phyloP scores from a whole-genome alignment of 1,140 invertebrate species.

The Drosophila parvula region DNA sequence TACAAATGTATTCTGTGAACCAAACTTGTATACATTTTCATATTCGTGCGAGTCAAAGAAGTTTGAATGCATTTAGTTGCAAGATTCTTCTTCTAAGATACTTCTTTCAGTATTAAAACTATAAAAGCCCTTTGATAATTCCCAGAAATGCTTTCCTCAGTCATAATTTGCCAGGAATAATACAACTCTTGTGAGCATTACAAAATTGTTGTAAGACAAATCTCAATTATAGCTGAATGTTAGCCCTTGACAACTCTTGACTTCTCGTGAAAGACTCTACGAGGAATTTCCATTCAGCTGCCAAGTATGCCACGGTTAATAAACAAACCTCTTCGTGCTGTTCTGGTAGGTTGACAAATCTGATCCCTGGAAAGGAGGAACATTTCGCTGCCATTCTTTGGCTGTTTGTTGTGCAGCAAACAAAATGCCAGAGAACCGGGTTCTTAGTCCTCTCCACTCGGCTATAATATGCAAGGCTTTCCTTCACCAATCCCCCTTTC shows the following conservation, averaged over 20 bases:
- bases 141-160: not conserved
- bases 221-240: conserved; percentile 9
- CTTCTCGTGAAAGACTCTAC: not conserved
- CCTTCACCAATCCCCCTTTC: not conserved
- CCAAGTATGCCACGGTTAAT: conserved; percentile 39
- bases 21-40: not conserved
- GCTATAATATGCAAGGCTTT: conserved; percentile 36
- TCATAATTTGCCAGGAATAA: not conserved
- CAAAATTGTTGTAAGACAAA: conserved; percentile 3
- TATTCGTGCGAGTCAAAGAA: not conserved
- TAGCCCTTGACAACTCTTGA: conserved; percentile 3
- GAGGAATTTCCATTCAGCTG: conserved; percentile 20
- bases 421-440: conserved; percentile 19
- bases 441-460: conserved; percentile 5
- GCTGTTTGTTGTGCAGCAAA: conserved; percentile 22
- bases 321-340: conserved; percentile 24
- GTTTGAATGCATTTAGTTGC: not conserved
- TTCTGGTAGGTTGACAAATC: conserved; percentile 21
- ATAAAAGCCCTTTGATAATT: not conserved
- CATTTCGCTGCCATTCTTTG: conserved; percentile 38
- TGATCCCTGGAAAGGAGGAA: conserved; percentile 5
- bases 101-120: no score
- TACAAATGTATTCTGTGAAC: not conserved
- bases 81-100: not conserved
- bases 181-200: not conserved